Conservation (phyloP, 2,113 vertebrate species). For the Daubentonia madagascariensis region DNA sequence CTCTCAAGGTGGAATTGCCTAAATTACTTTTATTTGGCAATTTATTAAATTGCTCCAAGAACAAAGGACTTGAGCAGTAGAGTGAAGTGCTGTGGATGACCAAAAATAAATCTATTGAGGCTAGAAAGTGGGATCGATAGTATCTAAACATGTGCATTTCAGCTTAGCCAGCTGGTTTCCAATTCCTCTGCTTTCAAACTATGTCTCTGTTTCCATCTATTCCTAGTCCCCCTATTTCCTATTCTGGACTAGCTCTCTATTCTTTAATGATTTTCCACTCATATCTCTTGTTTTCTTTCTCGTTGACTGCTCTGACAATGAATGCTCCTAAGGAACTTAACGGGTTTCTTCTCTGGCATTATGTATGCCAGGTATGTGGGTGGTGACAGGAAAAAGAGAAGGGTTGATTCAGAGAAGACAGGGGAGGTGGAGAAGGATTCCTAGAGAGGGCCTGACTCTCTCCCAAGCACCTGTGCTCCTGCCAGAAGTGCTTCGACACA, state of each 20-base stretch:
- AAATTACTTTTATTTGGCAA: not conserved
- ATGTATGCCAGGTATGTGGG: not conserved
- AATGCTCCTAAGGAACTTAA: not conserved
- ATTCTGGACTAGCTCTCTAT: rapidly evolving
- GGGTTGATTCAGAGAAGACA: not conserved
- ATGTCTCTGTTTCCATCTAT: not conserved
- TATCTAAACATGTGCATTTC: not conserved
- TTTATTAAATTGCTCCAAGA: not conserved
- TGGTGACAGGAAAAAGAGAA: not conserved
- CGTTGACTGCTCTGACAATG: not conserved
- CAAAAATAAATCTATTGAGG: not conserved
- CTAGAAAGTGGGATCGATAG: not conserved
- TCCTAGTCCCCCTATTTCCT: not conserved
- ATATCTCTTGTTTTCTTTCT: not conserved
- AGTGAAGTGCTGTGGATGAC: not conserved
- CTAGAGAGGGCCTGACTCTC: not conserved
- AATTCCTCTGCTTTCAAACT: not conserved
- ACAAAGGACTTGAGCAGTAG: not conserved
- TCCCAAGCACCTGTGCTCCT: not conserved
- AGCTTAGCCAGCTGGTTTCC: not conserved
- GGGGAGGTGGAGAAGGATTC: not conserved
- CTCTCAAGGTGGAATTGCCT: not conserved
- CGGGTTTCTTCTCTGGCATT: not conserved
- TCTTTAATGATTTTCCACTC: not conserved
- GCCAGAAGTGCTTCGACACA: not conserved